Evolutionary conservation across 2,113 vertebrate genomes (phyloP).

Genomic region (Epinephelus fuscoguttatus): DNA sequence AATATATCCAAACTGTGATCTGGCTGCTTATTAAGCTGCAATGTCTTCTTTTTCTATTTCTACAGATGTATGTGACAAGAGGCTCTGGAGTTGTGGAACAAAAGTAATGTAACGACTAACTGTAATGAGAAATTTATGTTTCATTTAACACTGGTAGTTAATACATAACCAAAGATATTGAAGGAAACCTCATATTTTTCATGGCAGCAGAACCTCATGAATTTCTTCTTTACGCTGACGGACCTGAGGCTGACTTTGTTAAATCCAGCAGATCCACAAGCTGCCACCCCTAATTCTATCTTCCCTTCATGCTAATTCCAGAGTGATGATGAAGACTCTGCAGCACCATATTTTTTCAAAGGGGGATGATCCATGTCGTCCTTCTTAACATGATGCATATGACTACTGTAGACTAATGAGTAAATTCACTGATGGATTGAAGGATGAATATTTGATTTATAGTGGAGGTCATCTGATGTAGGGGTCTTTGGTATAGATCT

Average conservation of each 20-base stretch:
- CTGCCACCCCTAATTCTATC: background rate
- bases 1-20: too few species aligned
- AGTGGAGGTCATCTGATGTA: constrained; percentile 25
- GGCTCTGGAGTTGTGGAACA: too few species aligned
- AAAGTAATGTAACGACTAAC: too few species aligned
- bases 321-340: constrained; percentile 28
- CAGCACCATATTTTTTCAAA: constrained; percentile 7
- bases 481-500: background rate
- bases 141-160: background rate
- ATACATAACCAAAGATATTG: background rate
- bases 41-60: background rate
- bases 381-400: constrained; percentile 25
- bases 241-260: constrained; percentile 2
- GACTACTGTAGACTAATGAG: background rate
- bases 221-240: background rate
- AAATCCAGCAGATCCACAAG: constrained; percentile 41
- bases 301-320: constrained; percentile 20
- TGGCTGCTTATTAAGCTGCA: too few species aligned
- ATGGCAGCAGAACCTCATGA: background rate
- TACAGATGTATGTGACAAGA: too few species aligned
- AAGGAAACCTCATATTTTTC: background rate
- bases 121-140: too few species aligned
- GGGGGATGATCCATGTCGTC: constrained; percentile 40
- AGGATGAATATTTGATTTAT: constrained; percentile 47
- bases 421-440: constrained; percentile 27